Evolutionary conservation across 2,797 vertebrate species (phyloP).

Genomic region (Calcarius lapponicus): DNA sequence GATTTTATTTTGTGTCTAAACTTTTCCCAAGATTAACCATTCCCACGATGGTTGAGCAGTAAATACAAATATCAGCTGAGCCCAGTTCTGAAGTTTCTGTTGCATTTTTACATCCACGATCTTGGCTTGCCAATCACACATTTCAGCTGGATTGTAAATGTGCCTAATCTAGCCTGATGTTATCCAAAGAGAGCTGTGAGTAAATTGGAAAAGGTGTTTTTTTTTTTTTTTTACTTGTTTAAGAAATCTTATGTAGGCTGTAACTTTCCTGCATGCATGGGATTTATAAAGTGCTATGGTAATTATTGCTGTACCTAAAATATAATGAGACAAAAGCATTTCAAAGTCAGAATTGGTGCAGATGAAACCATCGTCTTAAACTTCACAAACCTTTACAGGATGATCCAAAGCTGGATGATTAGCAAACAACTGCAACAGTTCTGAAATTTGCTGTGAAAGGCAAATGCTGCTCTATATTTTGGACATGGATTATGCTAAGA

Average conservation of each 20-base stretch:
- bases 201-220: neutral
- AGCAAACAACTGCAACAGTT: neutral
- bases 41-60: neutral
- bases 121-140: neutral
- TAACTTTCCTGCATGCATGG: neutral
- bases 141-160: neutral
- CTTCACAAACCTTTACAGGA: neutral
- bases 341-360: neutral
- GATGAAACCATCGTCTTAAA: neutral
- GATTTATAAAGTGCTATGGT: neutral
- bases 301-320: neutral
- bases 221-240: neutral
- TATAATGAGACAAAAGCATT: neutral
- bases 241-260: neutral
- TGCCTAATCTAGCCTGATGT: neutral
- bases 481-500: neutral
- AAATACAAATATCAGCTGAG: neutral
- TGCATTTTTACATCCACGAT: neutral
- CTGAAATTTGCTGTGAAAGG: neutral
- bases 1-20: neutral
- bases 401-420: neutral
- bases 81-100: neutral
- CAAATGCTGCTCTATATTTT: neutral
- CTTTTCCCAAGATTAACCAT: neutral
- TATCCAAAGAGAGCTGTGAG: neutral